Evolutionary conservation across 1,140 invertebrate species (phyloP).

Genomic region (Potamilus streckersoni): DNA sequence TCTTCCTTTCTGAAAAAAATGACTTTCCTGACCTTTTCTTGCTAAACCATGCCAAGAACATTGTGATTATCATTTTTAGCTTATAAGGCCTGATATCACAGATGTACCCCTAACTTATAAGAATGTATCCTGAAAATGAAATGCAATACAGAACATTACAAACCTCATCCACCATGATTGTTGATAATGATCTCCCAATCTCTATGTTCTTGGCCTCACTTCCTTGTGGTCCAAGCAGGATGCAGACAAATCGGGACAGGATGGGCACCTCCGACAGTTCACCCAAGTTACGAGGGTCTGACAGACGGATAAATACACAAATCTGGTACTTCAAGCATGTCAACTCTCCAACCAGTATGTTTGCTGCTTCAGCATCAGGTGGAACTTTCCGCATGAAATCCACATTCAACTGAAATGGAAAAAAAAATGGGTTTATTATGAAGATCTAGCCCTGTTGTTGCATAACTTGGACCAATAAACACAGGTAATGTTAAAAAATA

Average conservation of each 20-base stretch:
- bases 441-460: too few species aligned
- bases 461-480: too few species aligned
- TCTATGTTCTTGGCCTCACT: constrained; percentile 88
- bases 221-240: constrained; percentile 89
- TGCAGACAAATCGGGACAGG: constrained; percentile 95
- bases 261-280: constrained; percentile 94
- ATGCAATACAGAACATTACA: neutral
- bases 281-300: constrained; percentile 87
- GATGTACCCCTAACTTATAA: neutral
- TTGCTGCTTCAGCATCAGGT: constrained; percentile 94
- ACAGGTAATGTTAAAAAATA: too few species aligned
- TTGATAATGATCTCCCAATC: constrained; percentile 94
- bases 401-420: constrained; percentile 55
- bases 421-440: too few species aligned
- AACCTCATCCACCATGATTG: constrained; percentile 93
- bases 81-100: neutral
- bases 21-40: neutral
- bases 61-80: too few species aligned
- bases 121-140: neutral
- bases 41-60: neutral
- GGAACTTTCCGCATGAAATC: constrained; percentile 83
- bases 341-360: constrained; percentile 94
- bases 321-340: constrained; percentile 94
- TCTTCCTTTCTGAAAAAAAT: too few species aligned
- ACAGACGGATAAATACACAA: constrained; percentile 89